phyloP scores from a whole-genome alignment of 1,140 invertebrate genomes.

The Temnothorax curvispinosus region DNA sequence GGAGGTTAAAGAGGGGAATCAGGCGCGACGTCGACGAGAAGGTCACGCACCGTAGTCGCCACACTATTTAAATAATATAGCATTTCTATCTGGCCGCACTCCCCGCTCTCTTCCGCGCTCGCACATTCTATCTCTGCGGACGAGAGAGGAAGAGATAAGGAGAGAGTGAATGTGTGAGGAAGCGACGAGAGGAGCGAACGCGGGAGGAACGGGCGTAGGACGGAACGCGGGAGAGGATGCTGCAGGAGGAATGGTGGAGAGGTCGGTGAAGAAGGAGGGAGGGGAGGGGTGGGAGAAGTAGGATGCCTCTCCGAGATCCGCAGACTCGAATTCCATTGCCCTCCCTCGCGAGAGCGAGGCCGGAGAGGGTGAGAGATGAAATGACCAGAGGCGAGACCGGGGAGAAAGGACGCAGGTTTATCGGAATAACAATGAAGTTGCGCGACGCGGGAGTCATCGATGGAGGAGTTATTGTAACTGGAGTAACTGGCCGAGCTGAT shows the following conservation, averaged over 20 bases:
- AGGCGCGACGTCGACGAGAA: conserved; percentile 78
- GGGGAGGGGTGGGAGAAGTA: conserved; percentile 54
- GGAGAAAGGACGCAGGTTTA: conserved; percentile 65
- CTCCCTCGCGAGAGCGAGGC: conserved; percentile 64
- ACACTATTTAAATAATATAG: conserved; percentile 81
- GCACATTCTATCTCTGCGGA: not conserved
- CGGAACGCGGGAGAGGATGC: conserved; percentile 54
- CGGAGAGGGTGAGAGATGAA: conserved; percentile 72
- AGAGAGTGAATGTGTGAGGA: conserved; percentile 29
- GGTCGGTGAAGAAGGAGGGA: conserved; percentile 25
- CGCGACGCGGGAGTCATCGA: conserved; percentile 45
- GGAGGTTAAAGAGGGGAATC: conserved; percentile 72
- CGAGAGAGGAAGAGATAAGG: conserved; percentile 33
- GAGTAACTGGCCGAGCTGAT: conserved; percentile 24
- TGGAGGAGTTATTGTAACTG: conserved; percentile 58
- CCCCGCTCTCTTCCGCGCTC: not conserved
- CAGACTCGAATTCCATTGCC: conserved; percentile 74
- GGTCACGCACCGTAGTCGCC: conserved; percentile 79
- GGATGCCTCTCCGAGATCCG: conserved; percentile 72
- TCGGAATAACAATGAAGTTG: conserved; percentile 68
- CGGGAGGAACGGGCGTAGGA: conserved; percentile 13
- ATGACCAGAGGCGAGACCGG: conserved; percentile 65
- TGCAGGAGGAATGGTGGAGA: conserved; percentile 22
- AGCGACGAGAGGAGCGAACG: conserved; percentile 11
- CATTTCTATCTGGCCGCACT: conserved; percentile 74